These are phyloP conservation scores for Acleris holmiana DNA, from an alignment of 2,888 invertebrate genomes.

Conservation along the genomic window DNA sequence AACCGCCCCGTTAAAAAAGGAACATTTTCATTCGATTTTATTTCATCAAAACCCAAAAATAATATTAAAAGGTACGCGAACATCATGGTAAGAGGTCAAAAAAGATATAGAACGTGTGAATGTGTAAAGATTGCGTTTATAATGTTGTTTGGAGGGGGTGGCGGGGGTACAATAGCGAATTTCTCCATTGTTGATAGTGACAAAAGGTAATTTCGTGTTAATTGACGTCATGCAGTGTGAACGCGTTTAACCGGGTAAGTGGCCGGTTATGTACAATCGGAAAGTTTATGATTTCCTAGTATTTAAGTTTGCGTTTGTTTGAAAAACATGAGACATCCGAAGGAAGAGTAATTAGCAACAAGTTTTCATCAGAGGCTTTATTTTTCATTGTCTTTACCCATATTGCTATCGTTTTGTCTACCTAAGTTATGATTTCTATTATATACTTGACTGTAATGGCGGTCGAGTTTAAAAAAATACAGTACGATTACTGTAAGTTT, in stretches of 20 bases:
- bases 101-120: constrained; percentile 6
- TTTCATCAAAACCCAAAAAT: neutral
- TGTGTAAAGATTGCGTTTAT: constrained; percentile 18
- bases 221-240: constrained; percentile 25
- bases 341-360: neutral
- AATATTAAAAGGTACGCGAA: constrained; percentile 4
- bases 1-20: neutral
- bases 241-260: constrained; percentile 10
- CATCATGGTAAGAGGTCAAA: neutral
- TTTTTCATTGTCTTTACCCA: too few relatives aligned
- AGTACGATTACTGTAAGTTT: too few relatives aligned
- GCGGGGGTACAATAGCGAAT: constrained; percentile 22
- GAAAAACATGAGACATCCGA: neutral
- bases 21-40: constrained; percentile 5
- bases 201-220: constrained; percentile 34
- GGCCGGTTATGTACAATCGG: constrained; percentile 24
- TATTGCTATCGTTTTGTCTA: too few relatives aligned
- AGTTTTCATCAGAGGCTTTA: too few relatives aligned
- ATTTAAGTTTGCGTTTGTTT: neutral
- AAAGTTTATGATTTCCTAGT: too few relatives aligned
- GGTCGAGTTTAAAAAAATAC: too few relatives aligned
- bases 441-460: too few relatives aligned
- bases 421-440: too few relatives aligned
- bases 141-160: neutral
- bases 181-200: constrained; percentile 27